Base-by-base conservation (phyloP, 2,888 invertebrate species). In the Troglohyphantes excavatus region DNA sequence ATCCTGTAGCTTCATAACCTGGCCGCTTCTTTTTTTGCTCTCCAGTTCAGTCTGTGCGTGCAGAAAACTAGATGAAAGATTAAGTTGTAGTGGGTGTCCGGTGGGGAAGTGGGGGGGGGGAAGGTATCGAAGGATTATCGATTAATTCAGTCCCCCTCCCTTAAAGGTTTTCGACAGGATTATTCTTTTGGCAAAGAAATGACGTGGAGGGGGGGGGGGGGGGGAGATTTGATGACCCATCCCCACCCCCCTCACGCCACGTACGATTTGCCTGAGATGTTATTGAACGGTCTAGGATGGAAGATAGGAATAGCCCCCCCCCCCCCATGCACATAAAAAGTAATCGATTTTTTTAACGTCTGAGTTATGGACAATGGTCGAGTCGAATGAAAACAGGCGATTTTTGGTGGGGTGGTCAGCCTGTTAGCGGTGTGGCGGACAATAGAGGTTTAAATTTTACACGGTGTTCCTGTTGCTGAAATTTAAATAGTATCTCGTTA, bases 51-150 rank as follows among this genome's bases (percentile, higher is more conserved):
- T 39, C 9, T 7, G 7, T 39, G 39, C 39, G 81, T 82, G 88
- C 88, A 75, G 73, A 73, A 73, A 75, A 82, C 33, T 43, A 61
- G 81, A 81, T 81, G 81, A 88, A 88, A 88, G 88, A 88, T 88
- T 88, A 88, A 88, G 73, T 65, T 29, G 53, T 53, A 39, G 39
- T 39, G 39, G 67, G 19, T 67, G 21, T 29, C 21, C 26, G 73
- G 11, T n/a, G n/a, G n/a, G n/a, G n/a, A 21, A 19, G 43, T 13
- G 59, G 43, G 63, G 78, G 72, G 76, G 63, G 27, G 61, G 75
- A 33, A 26, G 21, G 21, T 63, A 87, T 81, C 76, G 75, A 87
- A 67, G 79, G 67, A 81, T 88, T 88, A 81, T 81, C 81, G 81
- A 88, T 88, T 81, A 61, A 63, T 39, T 27, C 72, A 27, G 9